Base-by-base conservation (phyloP, 2,888 invertebrate genomes). In the Spatulosminthurus flaviceps region DNA sequence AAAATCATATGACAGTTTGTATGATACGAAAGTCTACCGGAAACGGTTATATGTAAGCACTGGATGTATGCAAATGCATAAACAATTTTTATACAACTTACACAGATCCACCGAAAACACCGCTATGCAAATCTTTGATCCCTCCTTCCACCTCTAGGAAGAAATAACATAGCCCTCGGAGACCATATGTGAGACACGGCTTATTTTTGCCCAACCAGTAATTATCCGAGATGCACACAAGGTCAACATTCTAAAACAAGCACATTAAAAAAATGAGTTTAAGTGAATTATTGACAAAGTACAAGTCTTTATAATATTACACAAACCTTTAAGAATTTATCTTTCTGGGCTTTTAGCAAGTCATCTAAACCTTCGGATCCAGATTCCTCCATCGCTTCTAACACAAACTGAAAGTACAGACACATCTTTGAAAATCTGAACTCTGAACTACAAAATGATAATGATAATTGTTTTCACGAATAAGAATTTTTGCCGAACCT, bases 321-420 rank as follows among this genome's bases (percentile, higher is more conserved):
- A 51, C 66, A 73, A 61, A 81, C 81, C 19, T 72, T 90, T 51
- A 97, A 90, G 88, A 96, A 97, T 34, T 91, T 91, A 84, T 94
- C 92, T 87, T 93, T 93, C 83, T 91, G 89, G 0, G 90, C 87
- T 85, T 89, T 89, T 0, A 99, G 90, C 13, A 97, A 89, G 0
- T 93, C 94, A 87, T 97, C 96, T 34, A 99, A 89, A n/a, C 98
- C 98, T 87, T 94, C 94, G 80, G 97, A 98, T 7, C 98, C 98
- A 81, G 94, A 94, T 88, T 99, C 98, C 88, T 99, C 98, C 98
- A 99, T 99, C 78, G 96, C 97, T 90, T 99, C 98, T 87, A 98
- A 94, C 13, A 95, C 91, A 88, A 98, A 98, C 91, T 92, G 86
- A 64, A 51, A 78, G 28, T 61, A 29, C 19, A 22, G 5, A n/a